A percentile compares a stretch with the other conserved stretches of the same genome.
Conservation (phyloP, 1,140 invertebrate species). For the Akabosia matsudoensis region DNA sequence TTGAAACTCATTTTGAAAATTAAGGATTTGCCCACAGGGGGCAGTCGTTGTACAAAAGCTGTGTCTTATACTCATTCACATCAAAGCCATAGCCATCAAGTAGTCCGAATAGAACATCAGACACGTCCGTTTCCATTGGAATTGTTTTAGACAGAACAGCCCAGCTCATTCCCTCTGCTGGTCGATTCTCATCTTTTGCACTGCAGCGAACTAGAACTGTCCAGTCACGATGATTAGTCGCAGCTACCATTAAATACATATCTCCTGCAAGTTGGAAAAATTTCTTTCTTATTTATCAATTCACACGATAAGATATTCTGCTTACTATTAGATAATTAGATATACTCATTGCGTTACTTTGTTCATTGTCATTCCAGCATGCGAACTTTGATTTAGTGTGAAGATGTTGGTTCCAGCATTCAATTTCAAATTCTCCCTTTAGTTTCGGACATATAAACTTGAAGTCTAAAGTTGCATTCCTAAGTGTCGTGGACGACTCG, state of each 20-base stretch:
- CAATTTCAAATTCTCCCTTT: conserved; percentile 4
- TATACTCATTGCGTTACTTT: not conserved
- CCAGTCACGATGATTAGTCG: conserved; percentile 25
- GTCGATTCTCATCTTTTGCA: not conserved
- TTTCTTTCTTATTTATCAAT: not conserved
- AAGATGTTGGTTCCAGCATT: conserved; percentile 1
- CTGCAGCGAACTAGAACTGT: conserved; percentile 25
- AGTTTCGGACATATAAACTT: conserved; percentile 17
- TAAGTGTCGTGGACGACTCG: not conserved
- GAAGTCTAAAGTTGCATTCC: not conserved
- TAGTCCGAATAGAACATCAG: conserved; percentile 23
- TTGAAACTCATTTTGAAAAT: no score
- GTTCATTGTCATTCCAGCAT: conserved; percentile 29
- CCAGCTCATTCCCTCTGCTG: conserved; percentile 29
- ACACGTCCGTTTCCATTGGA: not conserved
- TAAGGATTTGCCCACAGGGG: not conserved
- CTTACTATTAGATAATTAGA: not conserved
- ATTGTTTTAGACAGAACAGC: conserved; percentile 29
- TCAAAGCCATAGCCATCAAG: conserved; percentile 33
- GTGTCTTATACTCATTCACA: conserved; percentile 1
- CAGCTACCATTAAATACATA: conserved; percentile 26
- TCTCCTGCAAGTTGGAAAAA: conserved; percentile 14
- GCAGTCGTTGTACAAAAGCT: not conserved
- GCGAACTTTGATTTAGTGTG: conserved; percentile 19
- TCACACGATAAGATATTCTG: not conserved